These are phyloP conservation scores for Periplaneta americana DNA, from an alignment of 1,140 invertebrate genomes.

Conservation along the genomic window DNA sequence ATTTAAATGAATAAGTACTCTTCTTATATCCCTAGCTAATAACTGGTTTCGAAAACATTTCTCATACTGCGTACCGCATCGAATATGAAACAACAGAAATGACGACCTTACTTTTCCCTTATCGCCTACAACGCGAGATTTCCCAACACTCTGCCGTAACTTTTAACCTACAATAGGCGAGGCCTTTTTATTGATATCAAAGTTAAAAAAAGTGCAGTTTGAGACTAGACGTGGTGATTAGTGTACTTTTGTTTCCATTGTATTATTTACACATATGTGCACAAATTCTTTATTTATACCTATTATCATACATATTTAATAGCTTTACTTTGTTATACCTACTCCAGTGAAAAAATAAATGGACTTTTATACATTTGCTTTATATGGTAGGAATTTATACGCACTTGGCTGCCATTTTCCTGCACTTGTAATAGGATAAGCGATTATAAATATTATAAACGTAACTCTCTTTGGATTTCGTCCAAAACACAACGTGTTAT, in stretches of 20 bases:
- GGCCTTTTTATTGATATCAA: too few species aligned
- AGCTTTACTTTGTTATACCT: slow-evolving; percentile 6
- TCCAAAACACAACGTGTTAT: neutral
- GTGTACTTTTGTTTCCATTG: too few species aligned
- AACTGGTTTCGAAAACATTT: neutral
- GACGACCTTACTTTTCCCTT: neutral
- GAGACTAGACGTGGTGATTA: neutral
- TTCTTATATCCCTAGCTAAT: neutral
- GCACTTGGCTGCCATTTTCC: neutral
- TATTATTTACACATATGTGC: slow-evolving; percentile 4
- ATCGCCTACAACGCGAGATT: neutral
- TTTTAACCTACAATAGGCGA: neutral
- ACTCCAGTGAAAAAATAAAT: slow-evolving; percentile 20
- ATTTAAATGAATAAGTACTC: neutral
- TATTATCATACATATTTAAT: neutral
- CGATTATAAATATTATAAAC: neutral
- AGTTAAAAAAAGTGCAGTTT: too few species aligned
- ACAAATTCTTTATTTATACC: neutral
- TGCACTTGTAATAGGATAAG: neutral
- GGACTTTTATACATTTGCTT: neutral
- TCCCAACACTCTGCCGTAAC: neutral
- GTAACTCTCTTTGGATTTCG: neutral
- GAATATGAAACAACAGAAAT: neutral
- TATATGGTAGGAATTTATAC: neutral
- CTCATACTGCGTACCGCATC: neutral